Evolutionary conservation across 2,113 vertebrate genomes (phyloP).

Genomic region (Otolemur garnettii): DNA sequence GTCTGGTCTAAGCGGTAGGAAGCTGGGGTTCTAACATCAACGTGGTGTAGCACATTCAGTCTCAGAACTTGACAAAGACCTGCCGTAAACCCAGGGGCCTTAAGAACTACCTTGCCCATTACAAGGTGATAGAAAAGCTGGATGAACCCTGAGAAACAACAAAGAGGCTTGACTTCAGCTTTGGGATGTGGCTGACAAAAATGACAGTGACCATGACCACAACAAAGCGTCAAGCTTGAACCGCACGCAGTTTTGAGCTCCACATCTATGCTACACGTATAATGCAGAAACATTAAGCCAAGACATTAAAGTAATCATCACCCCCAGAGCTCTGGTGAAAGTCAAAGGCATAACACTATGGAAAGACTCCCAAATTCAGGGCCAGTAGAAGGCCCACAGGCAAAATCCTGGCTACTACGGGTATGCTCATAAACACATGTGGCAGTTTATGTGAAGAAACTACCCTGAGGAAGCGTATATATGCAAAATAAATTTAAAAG

Average conservation of each 20-base stretch:
- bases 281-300: neutral
- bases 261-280: neutral
- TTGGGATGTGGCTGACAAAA: neutral
- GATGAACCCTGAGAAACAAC: neutral
- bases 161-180: neutral
- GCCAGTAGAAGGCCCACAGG: neutral
- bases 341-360: neutral
- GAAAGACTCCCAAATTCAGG: neutral
- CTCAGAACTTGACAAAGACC: neutral
- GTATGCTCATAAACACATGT: slow-evolving; percentile 5
- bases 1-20: neutral
- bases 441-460: neutral
- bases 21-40: neutral
- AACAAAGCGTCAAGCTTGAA: neutral
- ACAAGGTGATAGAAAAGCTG: neutral
- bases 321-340: neutral
- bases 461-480: neutral
- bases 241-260: neutral
- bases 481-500: neutral
- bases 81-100: neutral
- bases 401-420: neutral
- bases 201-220: neutral
- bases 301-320: neutral
- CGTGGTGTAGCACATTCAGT: neutral
- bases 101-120: neutral